A percentile compares a stretch with the other conserved stretches of the same genome.
Evolutionary conservation across 2,888 invertebrate genomes (phyloP).

Genomic region (Monoplex corrugatus): DNA sequence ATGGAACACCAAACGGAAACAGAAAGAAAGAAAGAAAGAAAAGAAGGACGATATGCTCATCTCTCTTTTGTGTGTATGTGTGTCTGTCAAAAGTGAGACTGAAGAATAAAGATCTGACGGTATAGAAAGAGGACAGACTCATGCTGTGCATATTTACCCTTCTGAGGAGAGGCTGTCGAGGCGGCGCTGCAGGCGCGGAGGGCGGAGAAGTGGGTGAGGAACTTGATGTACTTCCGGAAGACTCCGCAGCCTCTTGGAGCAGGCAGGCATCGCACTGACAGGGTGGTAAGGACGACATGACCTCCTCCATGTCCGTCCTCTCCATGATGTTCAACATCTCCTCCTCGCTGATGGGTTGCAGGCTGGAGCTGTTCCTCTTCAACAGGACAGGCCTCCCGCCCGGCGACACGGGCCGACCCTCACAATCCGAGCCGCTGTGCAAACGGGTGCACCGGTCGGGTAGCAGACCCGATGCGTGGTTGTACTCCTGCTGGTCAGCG

Average conservation of each 20-base stretch:
- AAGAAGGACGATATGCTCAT: too few relatives aligned
- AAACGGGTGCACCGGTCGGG: background rate
- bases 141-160: conserved; percentile 58
- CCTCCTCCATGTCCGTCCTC: conserved; percentile 50
- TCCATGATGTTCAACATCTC: conserved; percentile 57
- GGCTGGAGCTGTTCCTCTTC: conserved; percentile 45
- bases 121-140: too few relatives aligned
- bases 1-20: too few relatives aligned
- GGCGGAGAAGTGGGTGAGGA: background rate
- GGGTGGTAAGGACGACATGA: conserved; percentile 50
- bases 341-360: conserved; percentile 57
- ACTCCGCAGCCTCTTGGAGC: conserved; percentile 41
- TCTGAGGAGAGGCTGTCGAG: conserved; percentile 34
- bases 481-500: background rate
- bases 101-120: too few relatives aligned
- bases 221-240: too few relatives aligned
- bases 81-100: too few relatives aligned
- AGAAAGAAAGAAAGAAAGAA: too few relatives aligned
- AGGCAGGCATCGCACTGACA: conserved; percentile 57
- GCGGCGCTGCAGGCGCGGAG: background rate
- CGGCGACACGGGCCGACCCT: background rate
- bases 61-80: too few relatives aligned
- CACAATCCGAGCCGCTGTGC: background rate
- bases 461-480: background rate
- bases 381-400: background rate